Percentiles rank a stretch among this genome's conserved stretches.
Conservation (phyloP, 2,797 vertebrate genomes). For the Furcifer pardalis region DNA sequence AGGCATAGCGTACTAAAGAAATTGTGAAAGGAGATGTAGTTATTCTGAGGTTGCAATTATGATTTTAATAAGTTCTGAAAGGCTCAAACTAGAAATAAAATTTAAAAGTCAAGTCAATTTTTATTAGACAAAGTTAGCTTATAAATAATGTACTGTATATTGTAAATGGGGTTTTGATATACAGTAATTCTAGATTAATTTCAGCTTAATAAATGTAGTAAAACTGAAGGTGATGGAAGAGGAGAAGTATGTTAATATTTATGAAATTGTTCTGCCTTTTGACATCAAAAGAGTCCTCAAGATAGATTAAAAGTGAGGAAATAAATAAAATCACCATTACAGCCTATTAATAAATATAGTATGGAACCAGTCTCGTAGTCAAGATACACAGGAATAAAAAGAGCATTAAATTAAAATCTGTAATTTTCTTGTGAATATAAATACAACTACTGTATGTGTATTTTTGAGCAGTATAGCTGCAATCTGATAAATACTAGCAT, state of each 20-base stretch:
- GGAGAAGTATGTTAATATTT: neutral
- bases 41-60: neutral
- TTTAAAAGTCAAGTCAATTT: neutral
- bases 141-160: neutral
- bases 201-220: neutral
- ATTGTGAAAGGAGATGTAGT: neutral
- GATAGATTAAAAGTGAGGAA: neutral
- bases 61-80: neutral
- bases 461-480: neutral
- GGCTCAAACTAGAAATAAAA: neutral
- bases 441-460: too few relatives aligned
- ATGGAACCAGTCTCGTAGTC: neutral
- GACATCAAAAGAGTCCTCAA: neutral
- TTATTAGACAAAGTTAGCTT: neutral
- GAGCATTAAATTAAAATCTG: neutral
- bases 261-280: neutral
- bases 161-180: neutral
- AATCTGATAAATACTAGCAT: neutral
- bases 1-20: slow-evolving; percentile 48
- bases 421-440: too few relatives aligned
- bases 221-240: neutral
- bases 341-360: neutral
- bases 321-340: neutral
- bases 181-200: neutral
- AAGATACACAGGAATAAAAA: neutral